phyloP scores from a whole-genome alignment of 2,797 vertebrate genomes.

The Margarornis squamiger region DNA sequence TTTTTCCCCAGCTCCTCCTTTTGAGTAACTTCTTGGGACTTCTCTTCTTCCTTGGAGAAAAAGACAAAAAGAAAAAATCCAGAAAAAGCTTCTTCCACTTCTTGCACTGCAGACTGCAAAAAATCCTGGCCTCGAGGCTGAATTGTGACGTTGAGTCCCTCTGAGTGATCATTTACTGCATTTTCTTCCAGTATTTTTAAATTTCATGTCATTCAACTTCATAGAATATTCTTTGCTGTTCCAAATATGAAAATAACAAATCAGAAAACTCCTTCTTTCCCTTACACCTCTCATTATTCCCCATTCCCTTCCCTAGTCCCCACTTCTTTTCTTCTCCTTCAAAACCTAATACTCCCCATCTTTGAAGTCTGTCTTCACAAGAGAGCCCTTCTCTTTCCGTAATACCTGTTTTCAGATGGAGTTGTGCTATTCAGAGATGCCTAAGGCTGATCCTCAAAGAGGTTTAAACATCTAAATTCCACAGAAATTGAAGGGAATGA shows the following conservation, averaged over 20 bases:
- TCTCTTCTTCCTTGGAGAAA: background rate
- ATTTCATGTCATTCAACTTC: background rate
- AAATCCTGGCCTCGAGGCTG: background rate
- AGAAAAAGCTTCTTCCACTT: background rate
- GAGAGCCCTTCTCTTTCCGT: background rate
- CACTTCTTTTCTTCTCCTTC: background rate
- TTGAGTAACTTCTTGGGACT: background rate
- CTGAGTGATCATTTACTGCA: background rate
- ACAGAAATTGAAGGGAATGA: slow-evolving; percentile 5
- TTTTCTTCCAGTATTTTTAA: background rate
- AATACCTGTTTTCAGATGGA: background rate
- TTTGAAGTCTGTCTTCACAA: background rate
- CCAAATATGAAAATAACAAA: slow-evolving; percentile 16
- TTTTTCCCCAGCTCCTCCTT: background rate
- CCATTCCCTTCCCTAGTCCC: background rate
- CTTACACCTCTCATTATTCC: background rate
- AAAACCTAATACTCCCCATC: background rate
- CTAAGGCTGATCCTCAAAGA: slow-evolving; percentile 31
- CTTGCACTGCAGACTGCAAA: background rate
- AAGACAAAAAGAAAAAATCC: background rate
- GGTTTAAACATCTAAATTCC: slow-evolving; percentile 25
- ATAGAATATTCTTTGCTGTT: background rate
- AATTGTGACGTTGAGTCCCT: background rate
- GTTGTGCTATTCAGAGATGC: slow-evolving; percentile 16
- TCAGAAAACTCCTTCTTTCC: background rate